Conservation (phyloP, 2,797 vertebrate species). For the Tinamus major region DNA sequence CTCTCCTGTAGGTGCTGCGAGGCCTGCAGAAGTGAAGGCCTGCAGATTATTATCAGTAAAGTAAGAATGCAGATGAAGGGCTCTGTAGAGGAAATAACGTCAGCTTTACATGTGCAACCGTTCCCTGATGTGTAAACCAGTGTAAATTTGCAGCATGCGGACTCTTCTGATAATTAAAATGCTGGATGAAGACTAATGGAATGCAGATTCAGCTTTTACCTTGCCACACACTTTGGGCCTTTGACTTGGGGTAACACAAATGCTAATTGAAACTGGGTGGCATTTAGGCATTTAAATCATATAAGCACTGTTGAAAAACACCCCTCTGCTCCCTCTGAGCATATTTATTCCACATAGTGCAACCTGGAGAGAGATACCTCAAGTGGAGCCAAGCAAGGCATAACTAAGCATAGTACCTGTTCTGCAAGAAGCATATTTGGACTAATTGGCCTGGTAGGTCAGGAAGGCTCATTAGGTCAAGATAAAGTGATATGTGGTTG, state of each 20-base stretch:
- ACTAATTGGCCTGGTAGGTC: background rate
- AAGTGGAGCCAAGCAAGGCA: background rate
- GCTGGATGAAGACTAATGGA: background rate
- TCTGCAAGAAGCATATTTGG: background rate
- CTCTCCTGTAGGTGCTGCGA: conserved; percentile 7
- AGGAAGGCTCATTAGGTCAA: background rate
- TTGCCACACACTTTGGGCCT: background rate
- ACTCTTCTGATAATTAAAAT: background rate
- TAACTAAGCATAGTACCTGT: too few species aligned
- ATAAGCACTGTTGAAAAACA: background rate
- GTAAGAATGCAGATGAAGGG: background rate
- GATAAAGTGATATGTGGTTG: background rate
- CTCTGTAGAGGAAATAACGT: background rate
- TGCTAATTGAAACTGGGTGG: rapidly evolving
- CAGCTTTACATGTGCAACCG: background rate
- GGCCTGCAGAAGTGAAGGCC: background rate
- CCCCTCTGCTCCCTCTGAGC: background rate
- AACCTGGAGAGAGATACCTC: background rate
- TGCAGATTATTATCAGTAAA: background rate
- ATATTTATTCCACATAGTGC: background rate
- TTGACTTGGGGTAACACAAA: background rate
- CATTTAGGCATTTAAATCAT: background rate
- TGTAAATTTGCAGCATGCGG: background rate
- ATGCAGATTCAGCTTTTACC: background rate
- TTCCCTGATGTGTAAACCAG: background rate